Evolutionary conservation across 2,113 vertebrate species (phyloP), one percentile per base, ranked within the genome.

Genomic region (Cololabis saira): DNA sequence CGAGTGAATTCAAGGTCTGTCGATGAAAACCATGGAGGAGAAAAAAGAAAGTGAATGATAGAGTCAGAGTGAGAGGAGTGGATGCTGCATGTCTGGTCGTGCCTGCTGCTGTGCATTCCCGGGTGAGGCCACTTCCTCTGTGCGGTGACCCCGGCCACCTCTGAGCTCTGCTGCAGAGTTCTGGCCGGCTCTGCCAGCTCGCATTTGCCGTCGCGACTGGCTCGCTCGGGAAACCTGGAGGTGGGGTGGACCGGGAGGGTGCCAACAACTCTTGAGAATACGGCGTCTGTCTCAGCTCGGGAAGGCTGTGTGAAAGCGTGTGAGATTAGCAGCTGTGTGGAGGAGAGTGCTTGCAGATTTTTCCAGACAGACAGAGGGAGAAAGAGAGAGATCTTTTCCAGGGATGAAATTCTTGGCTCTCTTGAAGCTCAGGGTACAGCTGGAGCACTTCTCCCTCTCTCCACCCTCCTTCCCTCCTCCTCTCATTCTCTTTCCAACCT

Each of bases 341-440:
- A 70, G 64, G 54, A 55, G 58, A 65, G 67, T 8, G 63, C 73
- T 81, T 59, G 18, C 80, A 79, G 80, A 83, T 78, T 76, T 86
- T 87, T 82, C 87, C 71, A 82, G 76, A 81, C 62, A 65, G 64
- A 75, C 47, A 59, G 57, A 58, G 60, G 37, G 22, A 54, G 57
- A 67, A 18, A 53, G 67, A 72, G 67, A 72, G 27, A 71, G 61
- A 71, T 72, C 84, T 89, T 89, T 90, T 91, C 84, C 80, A 87
- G 78, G 80, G 76, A 80, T 88, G 81, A 86, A 83, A 90, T 89
- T 87, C 71, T 86, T 90, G 89, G 78, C 89, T 89, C 64, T 74
- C 50, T 73, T 79, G 82, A 89, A 81, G 83, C 87, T 86, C 84
- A 84, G 83, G 87, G 90, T 88, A 83, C 89, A 89, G 83, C 86